Percentiles rank a stretch among this genome's conserved stretches.
Evolutionary conservation across 1,140 invertebrate genomes (phyloP).

Genomic region (Pseudomyrmex sp.): DNA sequence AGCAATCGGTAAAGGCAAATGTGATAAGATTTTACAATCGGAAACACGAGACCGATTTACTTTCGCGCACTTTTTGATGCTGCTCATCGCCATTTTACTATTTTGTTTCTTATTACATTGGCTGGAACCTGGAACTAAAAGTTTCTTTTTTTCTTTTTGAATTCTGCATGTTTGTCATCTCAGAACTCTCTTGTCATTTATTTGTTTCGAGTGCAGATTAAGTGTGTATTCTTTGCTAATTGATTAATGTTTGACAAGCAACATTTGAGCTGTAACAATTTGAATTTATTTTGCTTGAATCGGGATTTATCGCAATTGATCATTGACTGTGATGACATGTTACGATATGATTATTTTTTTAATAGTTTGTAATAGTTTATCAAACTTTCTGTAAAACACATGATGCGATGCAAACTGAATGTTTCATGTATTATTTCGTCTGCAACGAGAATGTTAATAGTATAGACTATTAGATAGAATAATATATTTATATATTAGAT

Average conservation of each 20-base stretch:
- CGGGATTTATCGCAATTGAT: slow-evolving; percentile 69
- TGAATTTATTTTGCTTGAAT: slow-evolving; percentile 73
- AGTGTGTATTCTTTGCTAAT: slow-evolving; percentile 46
- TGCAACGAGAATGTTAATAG: slow-evolving; percentile 11
- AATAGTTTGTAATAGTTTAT: slow-evolving; percentile 11
- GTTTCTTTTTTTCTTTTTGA: not conserved
- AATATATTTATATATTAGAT: slow-evolving; percentile 9
- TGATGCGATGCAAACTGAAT: slow-evolving; percentile 36
- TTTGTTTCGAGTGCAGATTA: slow-evolving; percentile 40
- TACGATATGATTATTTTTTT: slow-evolving; percentile 55
- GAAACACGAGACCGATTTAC: slow-evolving; percentile 24
- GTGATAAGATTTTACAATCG: slow-evolving; percentile 74
- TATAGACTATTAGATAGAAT: slow-evolving; percentile 16
- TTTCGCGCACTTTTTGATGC: slow-evolving; percentile 5
- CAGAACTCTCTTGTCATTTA: not conserved
- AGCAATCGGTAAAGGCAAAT: slow-evolving; percentile 84
- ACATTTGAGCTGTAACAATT: not conserved
- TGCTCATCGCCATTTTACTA: slow-evolving; percentile 26
- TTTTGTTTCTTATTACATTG: slow-evolving; percentile 11
- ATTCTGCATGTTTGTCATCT: slow-evolving; percentile 57
- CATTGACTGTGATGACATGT: slow-evolving; percentile 75
- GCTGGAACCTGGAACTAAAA: not conserved
- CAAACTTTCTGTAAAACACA: slow-evolving; percentile 31
- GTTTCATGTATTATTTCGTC: not conserved
- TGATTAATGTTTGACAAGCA: slow-evolving; percentile 6